These are phyloP conservation scores for Acanthosepion pharaonis DNA, from an alignment of 2,888 invertebrate genomes.

Conservation along the genomic window DNA sequence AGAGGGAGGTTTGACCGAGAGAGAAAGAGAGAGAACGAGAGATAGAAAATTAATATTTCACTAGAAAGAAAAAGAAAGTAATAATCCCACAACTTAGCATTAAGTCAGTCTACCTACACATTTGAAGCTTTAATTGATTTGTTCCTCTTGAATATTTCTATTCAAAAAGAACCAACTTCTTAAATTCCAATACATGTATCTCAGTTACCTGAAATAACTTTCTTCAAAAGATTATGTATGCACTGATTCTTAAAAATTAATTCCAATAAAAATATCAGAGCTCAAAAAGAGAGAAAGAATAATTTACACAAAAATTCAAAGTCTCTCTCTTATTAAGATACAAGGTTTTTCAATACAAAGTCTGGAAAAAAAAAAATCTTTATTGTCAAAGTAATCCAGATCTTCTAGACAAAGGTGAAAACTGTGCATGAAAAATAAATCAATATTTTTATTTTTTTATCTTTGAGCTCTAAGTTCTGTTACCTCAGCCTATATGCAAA, in stretches of 20 bases:
- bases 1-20: fast-evolving
- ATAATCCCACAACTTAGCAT: not conserved
- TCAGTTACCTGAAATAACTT: no score
- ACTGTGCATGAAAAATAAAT: not conserved
- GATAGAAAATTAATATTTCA: no score
- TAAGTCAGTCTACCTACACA: not conserved
- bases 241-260: no score
- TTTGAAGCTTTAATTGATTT: not conserved
- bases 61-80: not conserved
- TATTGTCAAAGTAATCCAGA: not conserved
- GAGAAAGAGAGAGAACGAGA: no score
- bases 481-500: not conserved
- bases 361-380: not conserved
- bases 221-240: no score
- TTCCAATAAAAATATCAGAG: no score
- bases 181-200: no score
- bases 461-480: not conserved
- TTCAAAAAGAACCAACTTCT: not conserved
- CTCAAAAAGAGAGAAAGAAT: no score
- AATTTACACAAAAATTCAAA: no score
- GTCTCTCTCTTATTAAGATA: no score
- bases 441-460: not conserved
- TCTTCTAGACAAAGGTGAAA: not conserved
- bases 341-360: not conserved
- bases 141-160: not conserved